Conservation (phyloP, 2,888 invertebrate species). For the Leptinotarsa tumamoca region DNA sequence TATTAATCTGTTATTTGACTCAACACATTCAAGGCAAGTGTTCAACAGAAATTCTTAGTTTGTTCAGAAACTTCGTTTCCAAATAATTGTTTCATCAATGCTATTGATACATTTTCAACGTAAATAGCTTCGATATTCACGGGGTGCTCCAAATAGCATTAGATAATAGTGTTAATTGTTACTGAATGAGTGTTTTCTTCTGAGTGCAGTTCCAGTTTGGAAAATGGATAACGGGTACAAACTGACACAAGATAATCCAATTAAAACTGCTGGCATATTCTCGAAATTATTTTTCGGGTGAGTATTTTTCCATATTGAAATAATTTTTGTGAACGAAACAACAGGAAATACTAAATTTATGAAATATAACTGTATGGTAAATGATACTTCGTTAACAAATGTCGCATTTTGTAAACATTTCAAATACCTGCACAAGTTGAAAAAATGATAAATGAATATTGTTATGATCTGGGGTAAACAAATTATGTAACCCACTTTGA, state of each 20-base stretch:
- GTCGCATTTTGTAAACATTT: no score
- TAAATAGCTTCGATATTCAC: no score
- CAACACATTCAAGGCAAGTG: neutral
- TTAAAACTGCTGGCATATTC: slow-evolving; percentile 45
- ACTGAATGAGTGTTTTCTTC: neutral
- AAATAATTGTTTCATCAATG: neutral
- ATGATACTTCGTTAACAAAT: no score
- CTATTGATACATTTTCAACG: neutral
- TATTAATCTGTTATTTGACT: slow-evolving; percentile 4
- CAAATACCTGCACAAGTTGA: no score
- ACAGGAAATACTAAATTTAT: no score
- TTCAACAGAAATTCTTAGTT: neutral
- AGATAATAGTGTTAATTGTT: neutral
- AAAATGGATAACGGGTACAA: slow-evolving; percentile 49
- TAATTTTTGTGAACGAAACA: no score
- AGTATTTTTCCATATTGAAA: slow-evolving; percentile 36
- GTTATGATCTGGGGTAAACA: no score
- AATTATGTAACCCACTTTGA: no score
- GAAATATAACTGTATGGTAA: no score
- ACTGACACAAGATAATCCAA: slow-evolving; percentile 48
- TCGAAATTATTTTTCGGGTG: slow-evolving; percentile 64
- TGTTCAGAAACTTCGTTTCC: neutral
- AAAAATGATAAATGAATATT: no score
- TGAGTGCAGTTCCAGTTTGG: neutral
- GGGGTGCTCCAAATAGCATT: neutral